Percentiles rank a stretch among this genome's conserved stretches.
phyloP scores from a whole-genome alignment of 2,113 vertebrate genomes.

The Spea multiplicata region DNA sequence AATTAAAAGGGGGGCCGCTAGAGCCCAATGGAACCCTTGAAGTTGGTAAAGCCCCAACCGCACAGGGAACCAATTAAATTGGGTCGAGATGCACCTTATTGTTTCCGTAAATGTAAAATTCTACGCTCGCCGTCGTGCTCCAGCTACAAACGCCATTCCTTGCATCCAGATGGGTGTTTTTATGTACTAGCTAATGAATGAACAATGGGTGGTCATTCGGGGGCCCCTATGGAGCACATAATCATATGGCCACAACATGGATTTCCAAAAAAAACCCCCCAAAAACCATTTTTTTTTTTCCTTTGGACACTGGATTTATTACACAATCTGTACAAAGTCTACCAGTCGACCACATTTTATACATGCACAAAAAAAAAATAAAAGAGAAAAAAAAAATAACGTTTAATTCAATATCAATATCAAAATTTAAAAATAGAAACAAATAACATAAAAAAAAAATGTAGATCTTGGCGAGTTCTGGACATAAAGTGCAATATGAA shows the following conservation, averaged over 20 bases:
- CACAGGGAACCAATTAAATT: too few species aligned
- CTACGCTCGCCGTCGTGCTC: too few species aligned
- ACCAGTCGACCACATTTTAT: slow-evolving; percentile 42
- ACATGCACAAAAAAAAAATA: slow-evolving; percentile 36
- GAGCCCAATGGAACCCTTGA: too few species aligned
- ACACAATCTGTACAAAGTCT: slow-evolving; percentile 45
- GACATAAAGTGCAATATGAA: slow-evolving; percentile 46
- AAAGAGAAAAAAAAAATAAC: slow-evolving; percentile 14
- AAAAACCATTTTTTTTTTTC: background rate
- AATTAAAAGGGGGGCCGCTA: too few species aligned
- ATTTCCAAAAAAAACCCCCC: background rate
- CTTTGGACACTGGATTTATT: slow-evolving; percentile 45
- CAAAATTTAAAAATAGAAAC: slow-evolving; percentile 34
- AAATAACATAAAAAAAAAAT: slow-evolving; percentile 22
- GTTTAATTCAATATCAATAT: slow-evolving; percentile 42
- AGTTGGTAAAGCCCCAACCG: too few species aligned
- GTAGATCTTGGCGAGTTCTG: slow-evolving; percentile 30
- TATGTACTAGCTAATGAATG: too few species aligned
- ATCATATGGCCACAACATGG: background rate
- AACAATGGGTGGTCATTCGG: too few species aligned
- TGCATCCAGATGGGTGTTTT: too few species aligned
- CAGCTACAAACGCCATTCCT: too few species aligned
- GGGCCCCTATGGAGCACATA: too few species aligned
- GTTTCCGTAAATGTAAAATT: too few species aligned
- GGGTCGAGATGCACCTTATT: too few species aligned